Base-by-base conservation (phyloP, 2,113 vertebrate species). In the Mystacornis crossleyi region DNA sequence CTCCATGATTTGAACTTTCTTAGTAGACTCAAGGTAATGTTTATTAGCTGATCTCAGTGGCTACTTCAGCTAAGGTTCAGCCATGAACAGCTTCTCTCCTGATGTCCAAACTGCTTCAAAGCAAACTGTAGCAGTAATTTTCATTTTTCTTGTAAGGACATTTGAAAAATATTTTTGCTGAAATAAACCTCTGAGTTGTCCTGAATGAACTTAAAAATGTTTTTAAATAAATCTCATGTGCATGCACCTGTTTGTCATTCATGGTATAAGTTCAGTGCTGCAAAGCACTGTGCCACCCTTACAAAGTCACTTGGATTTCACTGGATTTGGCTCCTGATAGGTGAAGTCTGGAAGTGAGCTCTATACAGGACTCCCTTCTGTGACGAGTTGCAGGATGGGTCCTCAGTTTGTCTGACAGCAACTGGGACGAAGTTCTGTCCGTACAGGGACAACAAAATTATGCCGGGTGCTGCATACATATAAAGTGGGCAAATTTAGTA, bases 391-490 rank as follows among this genome's bases (percentile, higher is more conserved):
- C 15, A n/a, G 73, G 29, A 36, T 0, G 1, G 28, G 8, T 45
- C 54, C 50, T 64, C 60, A 18, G 0, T 80, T 80, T 69, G 23
- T 72, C 34, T 66, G 48, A 54, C 38, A 38, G 33, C 34, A 71
- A 18, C 57, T 8, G 10, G 45, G 42, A 45, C 50, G 38, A 60
- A 81, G 24, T 89, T 66, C 48, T 92, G 34, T 16, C 47, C 18
- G 3, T 74, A 8, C 14, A 55, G 67, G 6, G 15, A 38, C 51
- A 24, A 3, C 28, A 21, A 54, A 31, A 34, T 82, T 10, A 19
- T 36, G 3, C 23, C 0, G 0, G 4, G 4, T 64, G 48, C 45
- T 82, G 45, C 50, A 21, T 48, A 5, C 2, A 8, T 2, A 1
- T n/a, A 33, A 36, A 11, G 29, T 57, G 34, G 29, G 24, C 71